Conservation (phyloP, 2,888 invertebrate genomes). For the Callyntrura guangdongensis region DNA sequence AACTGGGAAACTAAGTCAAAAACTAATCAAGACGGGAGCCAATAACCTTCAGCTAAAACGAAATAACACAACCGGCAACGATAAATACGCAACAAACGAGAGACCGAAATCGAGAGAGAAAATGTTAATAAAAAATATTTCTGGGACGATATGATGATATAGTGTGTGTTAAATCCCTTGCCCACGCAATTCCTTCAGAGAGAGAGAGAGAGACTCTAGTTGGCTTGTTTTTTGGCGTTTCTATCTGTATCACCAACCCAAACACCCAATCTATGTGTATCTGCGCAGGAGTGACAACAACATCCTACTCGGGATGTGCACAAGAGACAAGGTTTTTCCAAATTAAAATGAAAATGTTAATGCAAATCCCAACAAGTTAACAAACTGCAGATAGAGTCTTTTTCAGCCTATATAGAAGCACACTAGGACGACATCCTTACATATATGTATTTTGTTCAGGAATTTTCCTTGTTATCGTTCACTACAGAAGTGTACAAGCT, state of each 20-base stretch:
- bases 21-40: constrained; percentile 73
- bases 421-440: no score
- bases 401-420: not conserved
- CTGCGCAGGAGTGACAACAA: no score
- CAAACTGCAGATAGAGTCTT: not conserved
- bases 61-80: constrained; percentile 31
- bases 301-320: not conserved
- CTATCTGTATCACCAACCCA: no score
- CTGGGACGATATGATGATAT: not conserved
- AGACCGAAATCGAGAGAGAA: not conserved
- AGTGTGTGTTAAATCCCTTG: not conserved
- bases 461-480: not conserved
- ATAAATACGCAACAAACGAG: not conserved
- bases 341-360: constrained; percentile 52
- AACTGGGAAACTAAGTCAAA: constrained; percentile 58
- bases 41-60: constrained; percentile 61
- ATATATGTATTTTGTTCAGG: no score
- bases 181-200: not conserved
- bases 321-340: not conserved
- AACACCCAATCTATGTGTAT: not conserved
- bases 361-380: constrained; percentile 46
- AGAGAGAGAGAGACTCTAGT: not conserved
- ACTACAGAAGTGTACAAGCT: not conserved
- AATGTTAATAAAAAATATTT: constrained; percentile 52
- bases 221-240: no score